A percentile compares a stretch with the other conserved stretches of the same genome.
Evolutionary conservation across 1,140 invertebrate species (phyloP).

Genomic region (Microplitis demolitor): DNA sequence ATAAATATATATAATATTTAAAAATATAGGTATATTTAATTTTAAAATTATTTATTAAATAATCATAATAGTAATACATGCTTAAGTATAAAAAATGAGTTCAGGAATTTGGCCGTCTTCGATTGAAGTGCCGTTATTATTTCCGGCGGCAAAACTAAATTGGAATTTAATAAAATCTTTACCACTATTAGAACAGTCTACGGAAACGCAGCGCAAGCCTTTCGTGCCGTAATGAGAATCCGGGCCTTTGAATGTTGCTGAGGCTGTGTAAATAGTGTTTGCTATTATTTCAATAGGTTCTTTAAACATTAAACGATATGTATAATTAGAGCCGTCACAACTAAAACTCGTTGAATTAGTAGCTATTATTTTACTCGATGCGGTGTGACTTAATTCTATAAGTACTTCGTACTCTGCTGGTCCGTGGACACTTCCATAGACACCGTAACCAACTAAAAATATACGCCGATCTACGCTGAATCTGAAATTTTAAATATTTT

Average conservation of each 20-base stretch:
- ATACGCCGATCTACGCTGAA: constrained; percentile 84
- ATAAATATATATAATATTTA: no score
- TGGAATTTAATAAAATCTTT: constrained; percentile 80
- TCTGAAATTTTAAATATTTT: constrained; percentile 55
- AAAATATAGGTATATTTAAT: neutral
- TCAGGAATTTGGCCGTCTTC: constrained; percentile 92
- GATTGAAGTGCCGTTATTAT: constrained; percentile 89
- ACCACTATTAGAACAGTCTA: constrained; percentile 72
- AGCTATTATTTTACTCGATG: constrained; percentile 77
- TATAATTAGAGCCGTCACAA: constrained; percentile 81
- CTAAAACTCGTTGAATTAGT: constrained; percentile 79
- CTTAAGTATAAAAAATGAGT: constrained; percentile 79
- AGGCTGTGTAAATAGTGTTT: constrained; percentile 83
- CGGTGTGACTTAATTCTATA: constrained; percentile 79
- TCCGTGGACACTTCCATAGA: constrained; percentile 86
- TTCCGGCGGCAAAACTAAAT: constrained; percentile 84
- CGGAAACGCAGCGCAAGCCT: constrained; percentile 76
- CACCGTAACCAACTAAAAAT: constrained; percentile 85
- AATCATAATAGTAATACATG: neutral
- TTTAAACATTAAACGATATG: constrained; percentile 88
- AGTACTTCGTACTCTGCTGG: constrained; percentile 81
- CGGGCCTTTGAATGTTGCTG: constrained; percentile 83
- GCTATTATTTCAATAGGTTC: constrained; percentile 84
- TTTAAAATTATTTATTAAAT: no score
- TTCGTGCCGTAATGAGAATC: constrained; percentile 89